Base-by-base conservation (phyloP, 1,140 invertebrate genomes). In the Zaprionus ornatus region DNA sequence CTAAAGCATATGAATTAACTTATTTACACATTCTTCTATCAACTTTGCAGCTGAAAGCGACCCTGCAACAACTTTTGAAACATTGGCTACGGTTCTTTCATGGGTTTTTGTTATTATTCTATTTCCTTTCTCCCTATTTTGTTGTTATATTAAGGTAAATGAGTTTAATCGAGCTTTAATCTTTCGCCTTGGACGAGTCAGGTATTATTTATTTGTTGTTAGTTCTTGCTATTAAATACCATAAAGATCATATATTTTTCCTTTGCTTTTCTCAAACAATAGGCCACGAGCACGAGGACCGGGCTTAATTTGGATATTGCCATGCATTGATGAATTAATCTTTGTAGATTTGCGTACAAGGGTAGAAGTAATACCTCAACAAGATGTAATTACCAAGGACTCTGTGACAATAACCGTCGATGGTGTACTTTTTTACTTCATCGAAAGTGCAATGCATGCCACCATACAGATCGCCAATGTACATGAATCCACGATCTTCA, bases 121-220 rank as follows among this genome's bases (percentile, higher is more conserved):
- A 0, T 94, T 98, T 64, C 97, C 97, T 2, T 95, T 98, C 82
- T 97, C 96, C 7, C 91, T 97, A 21, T 97, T 96, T 90, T 94
- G 96, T 91, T 96, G 96, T 82, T 96, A 97, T 80, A 96, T 97
- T 94, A 40, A 66, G 0, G 72, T 91, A 1, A 19, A 54, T 2
- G 97, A 98, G 90, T 97, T 97, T 78, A 96, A 97, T 86, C 93
- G 97, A 73, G 96, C 96, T 1, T 96, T 98, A 4, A 97, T 98
- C 91, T 98, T 98, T 86, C 95, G 97, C 32, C 92, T 98, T 15
- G 97, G 97, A 7, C 94, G 97, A 60, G 91, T 98, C 12, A 93
- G 96, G 45, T 96, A 70, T 13, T 10, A 35, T 4, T 19, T 4
- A 12, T 37, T 40, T 13, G n/a, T 19, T 10, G 6, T 52, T 25